phyloP scores from a whole-genome alignment of 2,888 invertebrate species.

The Chrysolina haemoptera region DNA sequence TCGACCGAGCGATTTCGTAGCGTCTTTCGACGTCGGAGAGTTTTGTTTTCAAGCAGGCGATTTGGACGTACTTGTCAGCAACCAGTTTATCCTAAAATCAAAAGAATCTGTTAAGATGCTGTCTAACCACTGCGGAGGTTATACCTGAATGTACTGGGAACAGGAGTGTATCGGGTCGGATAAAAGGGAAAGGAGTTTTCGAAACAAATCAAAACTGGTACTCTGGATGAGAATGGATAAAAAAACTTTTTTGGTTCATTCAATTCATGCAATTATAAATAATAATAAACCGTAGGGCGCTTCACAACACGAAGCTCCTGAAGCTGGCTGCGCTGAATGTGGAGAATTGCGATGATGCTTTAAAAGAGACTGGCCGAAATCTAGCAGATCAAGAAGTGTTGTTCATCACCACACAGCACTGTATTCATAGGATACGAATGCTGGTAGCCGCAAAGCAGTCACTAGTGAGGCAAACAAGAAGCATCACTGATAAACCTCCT shows the following conservation, averaged over 20 bases:
- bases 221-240: background rate
- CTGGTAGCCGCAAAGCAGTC: no score
- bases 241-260: background rate
- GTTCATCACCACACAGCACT: no score
- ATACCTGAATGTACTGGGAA: conserved; percentile 13
- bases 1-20: conserved; percentile 40
- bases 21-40: conserved; percentile 39
- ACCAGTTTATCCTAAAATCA: conserved; percentile 41
- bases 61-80: conserved; percentile 31
- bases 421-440: no score
- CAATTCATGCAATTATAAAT: no score
- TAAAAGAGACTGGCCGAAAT: no score
- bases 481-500: no score
- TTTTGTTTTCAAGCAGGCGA: conserved; percentile 41
- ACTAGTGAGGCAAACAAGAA: no score
- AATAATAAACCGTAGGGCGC: no score
- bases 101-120: background rate
- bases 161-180: background rate
- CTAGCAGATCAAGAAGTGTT: no score
- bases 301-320: no score
- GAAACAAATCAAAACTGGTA: background rate
- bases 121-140: background rate
- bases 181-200: background rate
- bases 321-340: no score
- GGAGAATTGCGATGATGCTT: no score